A percentile compares a stretch with the other conserved stretches of the same genome.
phyloP scores from a whole-genome alignment of 1,140 invertebrate genomes.

The Phthorimaea operculella region DNA sequence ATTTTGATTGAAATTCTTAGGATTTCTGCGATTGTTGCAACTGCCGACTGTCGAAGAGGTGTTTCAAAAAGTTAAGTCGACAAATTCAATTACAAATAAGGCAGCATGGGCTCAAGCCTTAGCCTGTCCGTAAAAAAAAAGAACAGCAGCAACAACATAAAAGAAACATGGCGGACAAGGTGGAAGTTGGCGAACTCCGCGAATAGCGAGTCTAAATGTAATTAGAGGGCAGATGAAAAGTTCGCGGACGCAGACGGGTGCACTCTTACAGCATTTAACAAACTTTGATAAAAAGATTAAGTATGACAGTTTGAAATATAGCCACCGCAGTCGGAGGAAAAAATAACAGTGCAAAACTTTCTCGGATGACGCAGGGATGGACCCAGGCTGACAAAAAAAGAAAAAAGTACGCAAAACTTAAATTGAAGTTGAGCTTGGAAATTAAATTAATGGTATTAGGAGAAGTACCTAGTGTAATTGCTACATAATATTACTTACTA shows the following conservation, averaged over 20 bases:
- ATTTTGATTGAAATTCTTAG: not conserved
- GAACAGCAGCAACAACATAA: conserved; percentile 18
- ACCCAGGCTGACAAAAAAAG: not conserved
- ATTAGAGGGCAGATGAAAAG: conserved; percentile 52
- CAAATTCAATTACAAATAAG: too few relatives aligned
- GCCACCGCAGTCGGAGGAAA: conserved; percentile 51
- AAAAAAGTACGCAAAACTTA: too few relatives aligned
- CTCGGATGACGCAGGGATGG: conserved; percentile 23
- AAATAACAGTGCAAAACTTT: conserved; percentile 56
- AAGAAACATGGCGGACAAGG: conserved; percentile 29
- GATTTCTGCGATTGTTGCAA: not conserved
- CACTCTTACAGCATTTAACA: conserved; percentile 55
- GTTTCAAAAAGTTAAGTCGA: too few relatives aligned
- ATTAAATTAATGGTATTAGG: too few relatives aligned
- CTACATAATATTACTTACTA: too few relatives aligned
- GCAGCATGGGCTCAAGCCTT: too few relatives aligned
- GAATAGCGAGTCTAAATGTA: conserved; percentile 42
- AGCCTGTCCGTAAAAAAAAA: too few relatives aligned
- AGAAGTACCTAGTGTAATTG: too few relatives aligned
- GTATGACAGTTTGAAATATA: conserved; percentile 67
- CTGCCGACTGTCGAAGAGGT: too few relatives aligned
- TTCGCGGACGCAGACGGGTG: conserved; percentile 44
- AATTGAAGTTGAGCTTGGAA: too few relatives aligned
- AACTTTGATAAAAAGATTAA: conserved; percentile 69
- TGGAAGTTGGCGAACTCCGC: conserved; percentile 24